Conservation (phyloP, 2,113 vertebrate species). For the Petromus typicus region DNA sequence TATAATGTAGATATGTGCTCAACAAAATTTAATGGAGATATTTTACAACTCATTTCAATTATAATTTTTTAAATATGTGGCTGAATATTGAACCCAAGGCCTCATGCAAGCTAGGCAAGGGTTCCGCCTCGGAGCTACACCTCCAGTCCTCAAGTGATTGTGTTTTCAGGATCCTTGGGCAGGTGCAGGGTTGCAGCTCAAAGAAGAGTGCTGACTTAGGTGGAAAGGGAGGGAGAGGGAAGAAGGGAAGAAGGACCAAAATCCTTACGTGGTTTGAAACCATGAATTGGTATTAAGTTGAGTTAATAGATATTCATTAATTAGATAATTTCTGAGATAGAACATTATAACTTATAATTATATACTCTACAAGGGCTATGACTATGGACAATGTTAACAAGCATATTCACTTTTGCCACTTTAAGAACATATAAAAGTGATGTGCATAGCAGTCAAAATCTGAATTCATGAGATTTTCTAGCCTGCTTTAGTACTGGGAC, state of each 20-base stretch:
- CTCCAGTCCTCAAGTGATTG: background rate
- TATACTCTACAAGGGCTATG: background rate
- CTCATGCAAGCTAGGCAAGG: background rate
- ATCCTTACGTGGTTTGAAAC: conserved; percentile 11
- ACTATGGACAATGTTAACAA: background rate
- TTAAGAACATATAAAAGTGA: background rate
- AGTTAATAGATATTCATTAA: conserved; percentile 20
- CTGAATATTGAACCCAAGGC: background rate
- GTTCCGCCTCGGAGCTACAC: background rate
- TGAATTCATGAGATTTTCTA: background rate
- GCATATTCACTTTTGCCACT: conserved; percentile 1
- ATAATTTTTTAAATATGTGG: background rate
- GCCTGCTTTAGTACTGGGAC: no score
- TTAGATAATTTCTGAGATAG: conserved; percentile 21
- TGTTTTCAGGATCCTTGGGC: background rate
- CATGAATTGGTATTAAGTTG: background rate
- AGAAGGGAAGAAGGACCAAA: background rate
- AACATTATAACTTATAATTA: background rate
- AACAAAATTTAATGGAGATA: conserved; percentile 56
- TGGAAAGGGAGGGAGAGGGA: no score
- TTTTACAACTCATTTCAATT: conserved; percentile 42
- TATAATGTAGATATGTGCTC: background rate
- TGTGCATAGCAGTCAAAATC: background rate
- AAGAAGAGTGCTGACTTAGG: background rate
- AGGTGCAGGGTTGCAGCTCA: background rate